These are phyloP conservation scores for Drosophila pachea DNA, from an alignment of 1,140 invertebrate genomes.

Conservation along the genomic window DNA sequence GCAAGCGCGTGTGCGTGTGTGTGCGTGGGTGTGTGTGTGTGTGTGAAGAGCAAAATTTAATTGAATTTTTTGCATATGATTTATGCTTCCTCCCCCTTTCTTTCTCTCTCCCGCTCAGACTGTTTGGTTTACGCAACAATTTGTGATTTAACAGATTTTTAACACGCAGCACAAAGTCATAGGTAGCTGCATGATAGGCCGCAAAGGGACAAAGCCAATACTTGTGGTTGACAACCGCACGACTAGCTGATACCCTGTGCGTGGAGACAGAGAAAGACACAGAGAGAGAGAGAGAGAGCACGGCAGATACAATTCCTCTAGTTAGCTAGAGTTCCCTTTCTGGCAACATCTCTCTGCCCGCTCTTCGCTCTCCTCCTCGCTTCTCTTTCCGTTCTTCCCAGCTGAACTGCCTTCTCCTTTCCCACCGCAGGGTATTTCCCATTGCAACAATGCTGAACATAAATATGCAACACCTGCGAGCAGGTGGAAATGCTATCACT, in stretches of 20 bases:
- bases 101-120: too few relatives aligned
- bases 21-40: conserved; percentile 7
- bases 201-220: conserved; percentile 1
- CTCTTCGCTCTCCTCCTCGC: too few relatives aligned
- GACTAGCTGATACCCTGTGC: neutral
- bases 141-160: conserved; percentile 24
- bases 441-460: conserved; percentile 1
- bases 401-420: neutral
- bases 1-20: neutral
- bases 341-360: too few relatives aligned
- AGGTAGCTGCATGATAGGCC: conserved; percentile 15
- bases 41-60: conserved; percentile 19
- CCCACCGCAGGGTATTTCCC: neutral
- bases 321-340: too few relatives aligned
- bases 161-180: conserved; percentile 10
- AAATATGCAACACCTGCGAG: conserved; percentile 54
- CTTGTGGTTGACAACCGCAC: neutral
- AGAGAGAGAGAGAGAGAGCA: too few relatives aligned
- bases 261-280: too few relatives aligned
- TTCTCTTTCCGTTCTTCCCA: too few relatives aligned
- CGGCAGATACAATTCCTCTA: too few relatives aligned
- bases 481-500: conserved; percentile 64
- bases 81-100: too few relatives aligned
- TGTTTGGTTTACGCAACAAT: conserved; percentile 34
- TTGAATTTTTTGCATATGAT: conserved; percentile 42